A percentile compares a stretch with the other conserved stretches of the same genome.
Conservation (phyloP, 2,888 invertebrate genomes). For the Chironomus tentans region DNA sequence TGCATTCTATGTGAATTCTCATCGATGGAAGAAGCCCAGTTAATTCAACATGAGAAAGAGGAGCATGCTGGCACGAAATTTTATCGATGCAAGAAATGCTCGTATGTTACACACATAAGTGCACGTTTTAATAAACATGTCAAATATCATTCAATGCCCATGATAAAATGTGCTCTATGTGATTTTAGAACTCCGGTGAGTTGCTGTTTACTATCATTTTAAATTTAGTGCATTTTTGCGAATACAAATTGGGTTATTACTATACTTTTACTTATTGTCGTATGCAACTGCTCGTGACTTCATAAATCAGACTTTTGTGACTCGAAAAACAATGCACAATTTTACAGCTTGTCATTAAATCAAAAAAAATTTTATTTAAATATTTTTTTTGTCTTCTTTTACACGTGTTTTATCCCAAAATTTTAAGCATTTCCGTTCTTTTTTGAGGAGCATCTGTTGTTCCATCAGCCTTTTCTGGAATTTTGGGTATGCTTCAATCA, state of each 20-base stretch:
- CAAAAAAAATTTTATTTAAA: too few relatives aligned
- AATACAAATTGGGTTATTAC: too few relatives aligned
- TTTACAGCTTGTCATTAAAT: too few relatives aligned
- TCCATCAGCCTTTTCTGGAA: too few relatives aligned
- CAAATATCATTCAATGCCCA: conserved; percentile 88
- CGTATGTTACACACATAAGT: conserved; percentile 83
- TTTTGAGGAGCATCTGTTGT: too few relatives aligned
- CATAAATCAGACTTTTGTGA: too few relatives aligned
- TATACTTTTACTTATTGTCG: too few relatives aligned
- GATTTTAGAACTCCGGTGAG: conserved; percentile 73
- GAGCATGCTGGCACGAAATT: conserved; percentile 68
- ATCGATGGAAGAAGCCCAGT: conserved; percentile 53
- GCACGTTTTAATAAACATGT: conserved; percentile 87
- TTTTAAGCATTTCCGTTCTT: too few relatives aligned
- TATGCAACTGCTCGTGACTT: too few relatives aligned
- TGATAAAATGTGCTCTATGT: conserved; percentile 89
- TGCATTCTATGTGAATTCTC: conserved; percentile 63
- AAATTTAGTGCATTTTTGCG: too few relatives aligned
- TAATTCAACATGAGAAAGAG: conserved; percentile 61
- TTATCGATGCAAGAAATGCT: conserved; percentile 83
- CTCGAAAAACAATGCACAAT: not conserved
- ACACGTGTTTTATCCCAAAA: not conserved
- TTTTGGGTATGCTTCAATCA: too few relatives aligned
- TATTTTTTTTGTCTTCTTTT: too few relatives aligned
- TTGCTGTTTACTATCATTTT: not conserved